Evolutionary conservation across 2,113 vertebrate genomes (phyloP).

Genomic region (Otis tarda): DNA sequence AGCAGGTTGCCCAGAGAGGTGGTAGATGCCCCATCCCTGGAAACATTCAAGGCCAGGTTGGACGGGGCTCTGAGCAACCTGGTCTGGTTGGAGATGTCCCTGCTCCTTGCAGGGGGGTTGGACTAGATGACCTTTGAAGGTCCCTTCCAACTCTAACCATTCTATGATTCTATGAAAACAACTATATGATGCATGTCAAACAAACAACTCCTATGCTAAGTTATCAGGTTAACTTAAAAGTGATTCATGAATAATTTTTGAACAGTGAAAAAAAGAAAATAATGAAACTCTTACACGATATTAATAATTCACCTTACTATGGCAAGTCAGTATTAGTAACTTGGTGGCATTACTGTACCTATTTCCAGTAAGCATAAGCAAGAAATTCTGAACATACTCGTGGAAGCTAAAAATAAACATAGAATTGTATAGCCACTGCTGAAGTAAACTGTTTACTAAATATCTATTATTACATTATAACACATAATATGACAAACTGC

Average conservation of each 20-base stretch:
- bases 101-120: too few relatives aligned
- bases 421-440: constrained; percentile 34
- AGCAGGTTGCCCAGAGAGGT: too few relatives aligned
- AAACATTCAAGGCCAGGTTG: too few relatives aligned
- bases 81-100: too few relatives aligned
- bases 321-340: constrained; percentile 39
- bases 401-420: constrained; percentile 59
- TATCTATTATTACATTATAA: constrained; percentile 49
- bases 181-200: neutral
- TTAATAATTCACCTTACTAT: constrained; percentile 40
- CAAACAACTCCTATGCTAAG: neutral
- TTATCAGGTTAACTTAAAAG: neutral
- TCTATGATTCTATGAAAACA: neutral
- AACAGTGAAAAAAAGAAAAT: neutral
- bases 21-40: too few relatives aligned
- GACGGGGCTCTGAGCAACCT: too few relatives aligned
- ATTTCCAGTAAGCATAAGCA: constrained; percentile 43
- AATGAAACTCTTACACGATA: neutral
- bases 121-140: too few relatives aligned
- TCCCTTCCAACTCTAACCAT: too few relatives aligned
- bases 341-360: constrained; percentile 27
- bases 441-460: constrained; percentile 59
- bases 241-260: neutral
- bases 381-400: constrained; percentile 24
- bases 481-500: constrained; percentile 29